Evolutionary conservation across 2,888 invertebrate genomes (phyloP), one percentile per base, ranked within the genome.

Genomic region (Tetragonula carbonaria): DNA sequence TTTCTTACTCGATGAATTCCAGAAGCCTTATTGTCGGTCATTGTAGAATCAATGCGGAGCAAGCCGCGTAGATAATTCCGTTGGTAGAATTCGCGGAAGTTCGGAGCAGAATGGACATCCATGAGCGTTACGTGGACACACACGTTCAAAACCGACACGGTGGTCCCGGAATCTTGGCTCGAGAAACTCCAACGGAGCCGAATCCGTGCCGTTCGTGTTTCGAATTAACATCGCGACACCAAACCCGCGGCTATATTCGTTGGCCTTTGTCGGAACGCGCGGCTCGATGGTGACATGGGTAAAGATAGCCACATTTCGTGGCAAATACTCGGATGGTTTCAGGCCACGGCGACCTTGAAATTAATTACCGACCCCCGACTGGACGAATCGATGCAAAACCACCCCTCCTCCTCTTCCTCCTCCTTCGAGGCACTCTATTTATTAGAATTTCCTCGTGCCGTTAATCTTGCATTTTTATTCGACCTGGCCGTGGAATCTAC

Each of bases 201-300:
- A 55, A 68, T 57, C 51, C 63, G 81, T 77, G 68, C 70, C 80
- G 78, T 70, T 85, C 85, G 88, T 90, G 88, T 85, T 89, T 90
- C 88, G 87, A 88, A 89, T 90, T 90, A 89, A 86, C 90, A 80
- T 90, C 81, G 65, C 80, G 82, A 74, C 77, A 85, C 74, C 71
- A 78, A 86, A 80, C 73, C 77, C 78, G n/a, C 80, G 80, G 59
- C 84, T 89, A 89, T 87, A 88, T 89, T 78, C 87, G 89, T 88
- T 84, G 90, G 87, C 82, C 87, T 89, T 90, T 89, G 90, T 89
- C 80, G 89, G 85, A 86, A 84, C 80, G 82, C 80, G 79, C 66
- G 77, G 78, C 74, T 75, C 70, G 66, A 4, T 16, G 76, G 78
- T 1, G 81, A 78, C 72, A 57, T 62, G 90, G 77, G 75, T 89